phyloP scores from a whole-genome alignment of 2,113 vertebrate genomes.

The Penelope pileata region DNA sequence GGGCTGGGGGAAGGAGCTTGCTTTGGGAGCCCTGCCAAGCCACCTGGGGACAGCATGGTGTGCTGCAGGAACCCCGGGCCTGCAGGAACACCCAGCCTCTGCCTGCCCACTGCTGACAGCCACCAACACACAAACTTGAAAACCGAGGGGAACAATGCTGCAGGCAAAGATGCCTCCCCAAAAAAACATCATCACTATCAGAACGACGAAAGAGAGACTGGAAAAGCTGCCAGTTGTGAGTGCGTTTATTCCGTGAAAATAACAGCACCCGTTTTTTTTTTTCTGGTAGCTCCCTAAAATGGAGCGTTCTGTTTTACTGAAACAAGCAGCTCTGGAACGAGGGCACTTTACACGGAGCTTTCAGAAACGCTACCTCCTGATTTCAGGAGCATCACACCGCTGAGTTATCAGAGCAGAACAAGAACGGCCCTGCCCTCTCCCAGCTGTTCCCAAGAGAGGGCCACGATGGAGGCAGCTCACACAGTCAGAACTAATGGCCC shows the following conservation, averaged over 20 bases:
- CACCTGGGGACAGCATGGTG: not conserved
- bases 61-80: not conserved
- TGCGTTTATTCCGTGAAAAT: fast-evolving
- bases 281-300: not conserved
- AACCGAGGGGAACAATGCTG: fast-evolving
- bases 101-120: fast-evolving
- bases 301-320: fast-evolving
- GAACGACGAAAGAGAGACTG: fast-evolving
- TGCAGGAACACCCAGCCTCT: not conserved
- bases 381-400: fast-evolving
- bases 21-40: not conserved
- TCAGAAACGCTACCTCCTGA: fast-evolving
- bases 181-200: no score
- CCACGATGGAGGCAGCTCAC: fast-evolving
- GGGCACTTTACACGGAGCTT: fast-evolving
- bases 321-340: fast-evolving
- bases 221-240: fast-evolving
- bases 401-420: fast-evolving
- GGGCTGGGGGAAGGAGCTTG: not conserved
- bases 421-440: fast-evolving
- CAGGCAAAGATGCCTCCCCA: no score
- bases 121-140: fast-evolving
- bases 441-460: fast-evolving
- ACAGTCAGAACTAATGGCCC: fast-evolving
- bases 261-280: fast-evolving